Evolutionary conservation across 1,140 invertebrate species (phyloP).

Genomic region (Lasioglossum albipes): DNA sequence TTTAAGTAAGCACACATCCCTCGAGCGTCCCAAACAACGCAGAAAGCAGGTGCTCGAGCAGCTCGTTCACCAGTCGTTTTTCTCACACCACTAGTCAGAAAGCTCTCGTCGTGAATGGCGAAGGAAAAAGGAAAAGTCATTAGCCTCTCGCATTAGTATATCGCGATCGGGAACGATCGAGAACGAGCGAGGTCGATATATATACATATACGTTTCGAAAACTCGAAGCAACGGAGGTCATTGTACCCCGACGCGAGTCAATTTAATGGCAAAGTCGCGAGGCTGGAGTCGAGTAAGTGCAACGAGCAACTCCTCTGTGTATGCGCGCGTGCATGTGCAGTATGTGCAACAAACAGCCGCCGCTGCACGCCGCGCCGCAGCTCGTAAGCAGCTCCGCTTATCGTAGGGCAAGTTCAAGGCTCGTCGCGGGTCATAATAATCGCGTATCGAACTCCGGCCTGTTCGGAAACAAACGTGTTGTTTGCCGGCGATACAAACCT

Average conservation of each 20-base stretch:
- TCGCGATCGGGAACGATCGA: no score
- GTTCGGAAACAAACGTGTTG: constrained; percentile 72
- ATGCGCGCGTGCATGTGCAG: not conserved
- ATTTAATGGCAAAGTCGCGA: constrained; percentile 47
- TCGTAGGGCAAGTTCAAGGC: constrained; percentile 80
- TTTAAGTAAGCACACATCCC: no score
- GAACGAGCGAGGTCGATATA: not conserved
- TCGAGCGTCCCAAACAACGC: no score
- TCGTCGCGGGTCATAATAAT: constrained; percentile 78
- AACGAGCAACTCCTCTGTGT: not conserved
- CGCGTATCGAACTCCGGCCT: constrained; percentile 72
- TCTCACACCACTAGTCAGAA: no score
- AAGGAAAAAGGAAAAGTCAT: no score
- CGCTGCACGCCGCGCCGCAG: constrained; percentile 9
- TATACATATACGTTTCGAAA: constrained; percentile 33
- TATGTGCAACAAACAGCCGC: constrained; percentile 22
- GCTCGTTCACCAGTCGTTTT: no score
- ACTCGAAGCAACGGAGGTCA: constrained; percentile 25
- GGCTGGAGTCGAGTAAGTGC: constrained; percentile 1
- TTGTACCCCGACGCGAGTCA: constrained; percentile 46
- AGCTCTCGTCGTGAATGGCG: no score
- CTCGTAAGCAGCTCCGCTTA: constrained; percentile 67
- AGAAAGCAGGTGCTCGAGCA: no score
- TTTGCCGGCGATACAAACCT: constrained; percentile 61
- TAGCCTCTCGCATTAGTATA: no score